Evolutionary conservation across 2,888 invertebrate species (phyloP), one percentile per base, ranked within the genome.

Genomic region (Hedychridium roseum): DNA sequence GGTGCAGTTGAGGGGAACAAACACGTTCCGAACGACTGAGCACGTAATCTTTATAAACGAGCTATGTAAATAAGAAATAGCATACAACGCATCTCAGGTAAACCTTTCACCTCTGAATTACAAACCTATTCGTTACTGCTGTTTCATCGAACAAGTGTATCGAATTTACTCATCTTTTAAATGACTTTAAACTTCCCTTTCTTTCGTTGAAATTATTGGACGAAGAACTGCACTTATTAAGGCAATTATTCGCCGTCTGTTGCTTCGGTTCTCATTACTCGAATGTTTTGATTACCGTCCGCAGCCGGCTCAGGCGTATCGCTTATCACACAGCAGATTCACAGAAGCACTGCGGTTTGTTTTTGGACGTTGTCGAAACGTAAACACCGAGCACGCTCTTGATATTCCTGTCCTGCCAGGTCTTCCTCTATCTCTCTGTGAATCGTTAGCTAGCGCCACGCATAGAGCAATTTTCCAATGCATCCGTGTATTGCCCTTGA

Each of bases 361-460:
- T 50, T 45, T 55, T 52, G 60, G 52, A 60, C 49, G 60, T 51
- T 59, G 43, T 27, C 30, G 14, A 43, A 51, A 37, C 40, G 51
- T 60, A 59, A 59, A 60, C 36, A 60, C 35, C 14, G 46, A 23
- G 36, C 43, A 16, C 40, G 43, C 41, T 39, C 35, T 21, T 32
- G 26, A 14, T 35, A 49, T 35, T 37, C 39, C 38, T 26, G 30
- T 4, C 11, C 30, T 30, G 11, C 30, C 3, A n/a, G n/a, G 3
- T 30, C 4, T 6, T 11, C 3, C 5, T 30, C 11, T 11, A 11
- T 30, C 3, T 30, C 23, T 6, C 5, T 23, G 23, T 9, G 23
- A 23, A 23, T 9, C 23, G 23, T 6, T 5, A 5, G 5, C 23
- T 23, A 5, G 23, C 9, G 5, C 23, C 9, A 23, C 9, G 5